Evolutionary conservation across 2,888 invertebrate species (phyloP), one percentile per base, ranked within the genome.

Genomic region (Ctenicera cuprea): DNA sequence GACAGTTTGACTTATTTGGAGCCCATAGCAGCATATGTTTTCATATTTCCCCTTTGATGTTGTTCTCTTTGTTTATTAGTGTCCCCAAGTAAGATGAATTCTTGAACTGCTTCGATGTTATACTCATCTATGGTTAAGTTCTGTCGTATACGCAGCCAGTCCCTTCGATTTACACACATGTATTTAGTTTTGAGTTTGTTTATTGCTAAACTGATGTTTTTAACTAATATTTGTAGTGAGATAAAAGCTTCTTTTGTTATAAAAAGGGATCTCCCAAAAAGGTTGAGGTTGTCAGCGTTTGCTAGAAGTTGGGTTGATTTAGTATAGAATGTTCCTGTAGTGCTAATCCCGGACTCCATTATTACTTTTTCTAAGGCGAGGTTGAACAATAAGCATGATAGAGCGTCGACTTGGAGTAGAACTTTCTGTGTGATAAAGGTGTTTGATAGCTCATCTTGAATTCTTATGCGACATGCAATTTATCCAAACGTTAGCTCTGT

Each of bases 301-400:
- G 43, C 43, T n/a, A 45, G 16, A 16, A 45, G n/a, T 45, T 45
- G 16, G 43, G n/a, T 45, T 16, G 43, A 45, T 38, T 45, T 45
- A 16, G 43, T 45, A 16, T 45, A 45, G n/a, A 5, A 1, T n/a
- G 43, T 45, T 9, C 38, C 38, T 11, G 7, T 12, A 12, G 38
- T 38, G 9, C 7, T n/a, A n/a, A 38, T 38, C 38, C n/a, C n/a
- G 9, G 38, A 38, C 1, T 38, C 38, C 7, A 2, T 9, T 38
- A 38, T 38, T 38, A 38, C 38, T 38, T 38, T 38, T 11, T 38
- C 38, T n/a, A 38, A 8, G 38, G 38, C 38, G 26, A 38, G 38
- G 38, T 38, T 38, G 5, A 38, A 38, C 9, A 26, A 26, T 26
- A 26, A 26, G 3, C 26, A 26, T 26, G 26, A 26, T 26, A 26